Base-by-base conservation (phyloP, 2,113 vertebrate species). In the Poeciliopsis retropinna region DNA sequence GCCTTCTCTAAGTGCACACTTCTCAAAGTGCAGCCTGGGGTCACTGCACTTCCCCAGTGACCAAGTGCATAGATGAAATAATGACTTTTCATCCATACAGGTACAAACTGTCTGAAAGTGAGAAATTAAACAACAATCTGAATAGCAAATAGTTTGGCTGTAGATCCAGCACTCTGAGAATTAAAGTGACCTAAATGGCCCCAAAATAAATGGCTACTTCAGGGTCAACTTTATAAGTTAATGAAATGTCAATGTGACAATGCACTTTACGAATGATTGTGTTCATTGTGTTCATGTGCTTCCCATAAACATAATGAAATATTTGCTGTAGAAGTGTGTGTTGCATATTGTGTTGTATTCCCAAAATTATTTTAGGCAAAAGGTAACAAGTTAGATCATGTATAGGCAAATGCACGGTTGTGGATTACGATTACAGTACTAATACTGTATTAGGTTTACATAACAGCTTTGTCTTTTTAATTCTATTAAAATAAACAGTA, bases 31-130 rank as follows among this genome's bases (percentile, higher is more conserved):
- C 34, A 67, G 14, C 41, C 22, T 28, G 41, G 27, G 64, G 64
- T 44, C 64, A 72, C 72, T 64, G 62, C 78, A 76, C 70, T 63
- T 70, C 88, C 31, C 83, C 69, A 37, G 71, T 68, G 87, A 79
- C 78, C 60, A 64, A 32, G 75, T n/a, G 22, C 25, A n/a, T 76
- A 86, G 88, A 91, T 89, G 15, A 89, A 88, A 88, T 90, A 74
- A 86, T 76, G 86, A 86, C 79, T 88, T 84, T 89, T 90, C 70
- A 89, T 78, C 82, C 80, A 73, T 73, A 88, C 82, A 79, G 79
- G 79, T 81, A 83, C 69, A 86, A 85, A 81, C 47, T 13, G 60
- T 75, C 22, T 57, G 51, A 57, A 57, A 57, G 22, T 57, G 51
- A 57, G 60, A 67, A 68, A 77, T 67, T 76, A 83, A 86, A 82